Evolutionary conservation across 2,888 invertebrate species (phyloP).

Genomic region (Pristionchus fissidentatus): DNA sequence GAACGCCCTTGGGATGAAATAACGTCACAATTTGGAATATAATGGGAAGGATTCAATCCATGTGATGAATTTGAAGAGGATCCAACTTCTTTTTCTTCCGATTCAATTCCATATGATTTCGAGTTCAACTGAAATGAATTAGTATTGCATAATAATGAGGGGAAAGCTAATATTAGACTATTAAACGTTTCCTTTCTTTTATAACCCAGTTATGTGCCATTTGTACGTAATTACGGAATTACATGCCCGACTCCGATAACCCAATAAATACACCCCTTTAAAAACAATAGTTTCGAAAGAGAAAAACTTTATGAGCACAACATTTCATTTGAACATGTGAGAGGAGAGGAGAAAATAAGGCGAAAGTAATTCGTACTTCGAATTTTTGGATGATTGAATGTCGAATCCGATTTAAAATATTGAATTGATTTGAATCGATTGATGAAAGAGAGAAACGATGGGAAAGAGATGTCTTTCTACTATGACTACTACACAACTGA

Average conservation of each 20-base stretch:
- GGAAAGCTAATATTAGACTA: too few species aligned
- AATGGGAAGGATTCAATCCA: conserved; percentile 71
- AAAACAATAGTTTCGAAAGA: too few species aligned
- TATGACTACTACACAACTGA: not conserved
- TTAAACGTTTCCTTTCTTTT: too few species aligned
- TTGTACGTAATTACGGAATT: too few species aligned
- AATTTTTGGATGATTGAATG: not conserved
- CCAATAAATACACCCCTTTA: too few species aligned
- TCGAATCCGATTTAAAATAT: not conserved
- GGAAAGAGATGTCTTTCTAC: not conserved
- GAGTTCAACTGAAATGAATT: not conserved
- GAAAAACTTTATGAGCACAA: too few species aligned
- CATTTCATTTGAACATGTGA: too few species aligned
- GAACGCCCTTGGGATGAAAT: not conserved
- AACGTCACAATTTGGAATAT: conserved; percentile 56
- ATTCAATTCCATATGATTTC: not conserved
- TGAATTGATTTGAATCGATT: not conserved
- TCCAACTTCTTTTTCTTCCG: not conserved
- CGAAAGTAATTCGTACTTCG: not conserved
- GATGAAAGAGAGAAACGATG: not conserved
- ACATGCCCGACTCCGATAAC: too few species aligned
- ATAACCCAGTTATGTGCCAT: too few species aligned
- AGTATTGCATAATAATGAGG: not conserved
- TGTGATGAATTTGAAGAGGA: conserved; percentile 49
- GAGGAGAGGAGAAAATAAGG: too few species aligned